Evolutionary conservation across 1,140 invertebrate species (phyloP), one percentile per base, ranked within the genome.

Genomic region (Lepidurus couesii): DNA sequence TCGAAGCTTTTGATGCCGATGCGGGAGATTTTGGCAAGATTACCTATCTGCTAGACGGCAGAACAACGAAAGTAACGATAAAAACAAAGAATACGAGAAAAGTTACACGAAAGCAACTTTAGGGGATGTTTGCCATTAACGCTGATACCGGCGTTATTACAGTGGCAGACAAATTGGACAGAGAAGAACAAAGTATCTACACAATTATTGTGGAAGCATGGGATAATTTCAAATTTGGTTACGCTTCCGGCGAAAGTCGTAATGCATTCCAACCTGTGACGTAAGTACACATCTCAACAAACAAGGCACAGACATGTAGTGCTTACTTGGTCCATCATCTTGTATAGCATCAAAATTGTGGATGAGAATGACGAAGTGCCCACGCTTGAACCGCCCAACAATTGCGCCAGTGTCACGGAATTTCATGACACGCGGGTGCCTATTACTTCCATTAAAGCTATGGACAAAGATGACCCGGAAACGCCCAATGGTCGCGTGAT

Each of bases 211-310:
- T 96, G 11, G 94, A 97, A 85, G 95, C 94, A 1, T 96, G 94
- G 93, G 95, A 97, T 84, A 97, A 97, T 85, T 96, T 96, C 85
- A 93, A 96, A 83, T 96, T 93, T 84, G 94, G 95, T 3, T 95
- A 94, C 83, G 88, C 92, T n/a, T 91, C 90, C 77, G 94, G 93
- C 6, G 94, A 97, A 84, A 95, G 93, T 82, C 88, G 95, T 77
- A 96, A 96, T 84, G 92, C 94, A 16, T 96, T 96, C 83, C 95
- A 95, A 85, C 94, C 96, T 85, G 90, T 96, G 53, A 90, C 91
- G 92, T 94, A 86, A 88, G 89, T 87, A 77, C 16, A 42, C 73
- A 9, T 26, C 7, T 76, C 10, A 53, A 26, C 80, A 47, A 43
- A 73, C 26, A 80, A 77, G 45, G 47, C 78, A 74, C 80, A 81